Conservation (phyloP, 92 coral and sea anemone species). For the Chrysogorgia sp. region DNA sequence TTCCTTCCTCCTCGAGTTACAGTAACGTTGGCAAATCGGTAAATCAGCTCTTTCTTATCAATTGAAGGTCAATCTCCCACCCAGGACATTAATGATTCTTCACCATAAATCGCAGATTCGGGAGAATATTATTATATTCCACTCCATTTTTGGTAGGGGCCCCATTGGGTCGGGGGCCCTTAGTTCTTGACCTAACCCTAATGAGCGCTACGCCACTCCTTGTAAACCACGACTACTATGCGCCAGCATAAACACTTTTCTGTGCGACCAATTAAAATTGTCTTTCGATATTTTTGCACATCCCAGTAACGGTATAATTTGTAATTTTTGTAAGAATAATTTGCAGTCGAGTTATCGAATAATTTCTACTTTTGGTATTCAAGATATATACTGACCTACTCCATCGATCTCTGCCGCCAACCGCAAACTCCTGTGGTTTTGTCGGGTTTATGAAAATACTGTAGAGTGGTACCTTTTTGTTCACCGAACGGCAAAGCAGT, state of each 20-base stretch:
- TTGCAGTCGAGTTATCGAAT: background rate
- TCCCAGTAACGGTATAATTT: too few relatives aligned
- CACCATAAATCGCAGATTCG: too few relatives aligned
- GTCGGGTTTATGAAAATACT: slow-evolving; percentile 89
- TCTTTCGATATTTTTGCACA: background rate
- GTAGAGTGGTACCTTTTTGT: slow-evolving; percentile 84
- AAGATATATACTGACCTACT: slow-evolving; percentile 65
- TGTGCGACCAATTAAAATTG: background rate
- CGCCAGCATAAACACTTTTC: background rate
- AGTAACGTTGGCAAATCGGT: too few relatives aligned
- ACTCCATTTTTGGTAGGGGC: too few relatives aligned
- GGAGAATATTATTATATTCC: too few relatives aligned
- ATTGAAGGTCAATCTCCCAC: too few relatives aligned
- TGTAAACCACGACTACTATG: background rate
- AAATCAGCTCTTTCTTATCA: too few relatives aligned
- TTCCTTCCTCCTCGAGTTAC: too few relatives aligned
- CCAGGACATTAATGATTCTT: too few relatives aligned
- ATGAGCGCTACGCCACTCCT: background rate
- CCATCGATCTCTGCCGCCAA: slow-evolving; percentile 92
- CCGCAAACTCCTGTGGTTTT: slow-evolving; percentile 91
- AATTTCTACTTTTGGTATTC: background rate
- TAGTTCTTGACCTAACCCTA: too few relatives aligned
- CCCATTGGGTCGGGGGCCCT: too few relatives aligned
- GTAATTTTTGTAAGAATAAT: background rate
- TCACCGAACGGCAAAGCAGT: slow-evolving; percentile 85